Evolutionary conservation across 1,140 invertebrate genomes (phyloP).

Genomic region (Tetraneura akinire): DNA sequence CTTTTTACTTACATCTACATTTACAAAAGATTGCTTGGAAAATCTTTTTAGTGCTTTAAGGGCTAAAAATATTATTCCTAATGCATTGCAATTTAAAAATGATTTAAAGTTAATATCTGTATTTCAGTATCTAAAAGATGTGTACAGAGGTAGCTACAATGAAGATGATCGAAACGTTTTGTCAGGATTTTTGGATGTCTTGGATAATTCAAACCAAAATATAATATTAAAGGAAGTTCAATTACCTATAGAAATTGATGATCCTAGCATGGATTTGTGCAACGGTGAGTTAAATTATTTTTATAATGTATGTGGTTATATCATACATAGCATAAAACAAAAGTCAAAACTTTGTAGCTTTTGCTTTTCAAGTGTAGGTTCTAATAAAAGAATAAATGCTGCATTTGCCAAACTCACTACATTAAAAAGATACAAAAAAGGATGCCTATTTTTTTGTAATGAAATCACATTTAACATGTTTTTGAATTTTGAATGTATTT

Average conservation of each 20-base stretch:
- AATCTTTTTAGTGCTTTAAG: slow-evolving; percentile 7
- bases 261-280: neutral
- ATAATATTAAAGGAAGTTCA: neutral
- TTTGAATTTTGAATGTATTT: neutral
- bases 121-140: neutral
- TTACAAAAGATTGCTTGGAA: slow-evolving; percentile 19
- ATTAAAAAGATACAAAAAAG: neutral
- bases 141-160: neutral
- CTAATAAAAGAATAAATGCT: neutral
- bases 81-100: neutral
- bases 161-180: neutral
- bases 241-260: neutral
- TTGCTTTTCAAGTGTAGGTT: neutral
- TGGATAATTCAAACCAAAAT: neutral
- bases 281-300: slow-evolving; percentile 22
- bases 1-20: slow-evolving; percentile 23
- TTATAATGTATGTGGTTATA: slow-evolving; percentile 10
- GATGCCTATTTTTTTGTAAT: slow-evolving; percentile 1
- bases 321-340: slow-evolving; percentile 2
- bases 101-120: slow-evolving; percentile 21
- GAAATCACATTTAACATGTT: neutral
- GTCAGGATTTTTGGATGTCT: neutral
- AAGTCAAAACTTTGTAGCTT: neutral
- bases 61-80: slow-evolving; percentile 1
- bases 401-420: neutral